Percentiles rank a stretch among this genome's conserved stretches.
Evolutionary conservation across 2,888 invertebrate genomes (phyloP).

Genomic region (Exephanes ischioxanthus): DNA sequence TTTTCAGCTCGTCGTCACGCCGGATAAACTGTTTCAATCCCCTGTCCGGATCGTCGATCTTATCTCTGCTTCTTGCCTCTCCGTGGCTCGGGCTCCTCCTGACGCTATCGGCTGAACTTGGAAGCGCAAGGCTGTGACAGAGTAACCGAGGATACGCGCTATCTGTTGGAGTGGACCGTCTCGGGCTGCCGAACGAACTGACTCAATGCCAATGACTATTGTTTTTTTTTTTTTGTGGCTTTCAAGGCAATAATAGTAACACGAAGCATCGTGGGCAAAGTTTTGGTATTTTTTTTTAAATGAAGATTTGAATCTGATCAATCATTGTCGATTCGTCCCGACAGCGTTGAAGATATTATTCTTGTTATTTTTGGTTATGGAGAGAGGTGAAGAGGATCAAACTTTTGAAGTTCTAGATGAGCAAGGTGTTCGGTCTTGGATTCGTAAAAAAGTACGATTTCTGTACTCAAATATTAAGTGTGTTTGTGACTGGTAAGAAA

Average conservation of each 20-base stretch:
- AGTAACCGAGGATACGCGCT: conserved; percentile 45
- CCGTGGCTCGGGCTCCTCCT: neutral
- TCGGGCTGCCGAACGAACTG: conserved; percentile 37
- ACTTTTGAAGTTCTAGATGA: too few species aligned
- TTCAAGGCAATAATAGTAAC: neutral
- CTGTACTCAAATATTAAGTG: neutral
- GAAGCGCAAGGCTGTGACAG: conserved; percentile 13
- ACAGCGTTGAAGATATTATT: neutral
- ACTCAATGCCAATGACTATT: conserved; percentile 53
- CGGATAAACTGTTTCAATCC: conserved; percentile 29
- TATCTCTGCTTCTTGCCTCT: conserved; percentile 17
- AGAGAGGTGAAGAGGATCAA: neutral
- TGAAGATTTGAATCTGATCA: neutral
- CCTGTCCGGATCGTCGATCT: conserved; percentile 11
- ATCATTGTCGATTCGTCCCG: neutral
- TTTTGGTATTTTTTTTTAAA: neutral
- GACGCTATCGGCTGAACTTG: conserved; percentile 18
- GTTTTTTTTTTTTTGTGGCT: neutral
- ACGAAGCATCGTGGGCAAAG: too few species aligned
- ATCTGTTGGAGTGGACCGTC: conserved; percentile 27
- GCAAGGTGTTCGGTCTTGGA: too few species aligned
- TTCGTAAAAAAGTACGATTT: too few species aligned
- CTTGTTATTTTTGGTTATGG: neutral
- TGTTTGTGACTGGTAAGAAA: neutral
- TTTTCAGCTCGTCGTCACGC: conserved; percentile 34